Conservation (phyloP, 2,888 invertebrate species). For the Pseudanteris insignis region DNA sequence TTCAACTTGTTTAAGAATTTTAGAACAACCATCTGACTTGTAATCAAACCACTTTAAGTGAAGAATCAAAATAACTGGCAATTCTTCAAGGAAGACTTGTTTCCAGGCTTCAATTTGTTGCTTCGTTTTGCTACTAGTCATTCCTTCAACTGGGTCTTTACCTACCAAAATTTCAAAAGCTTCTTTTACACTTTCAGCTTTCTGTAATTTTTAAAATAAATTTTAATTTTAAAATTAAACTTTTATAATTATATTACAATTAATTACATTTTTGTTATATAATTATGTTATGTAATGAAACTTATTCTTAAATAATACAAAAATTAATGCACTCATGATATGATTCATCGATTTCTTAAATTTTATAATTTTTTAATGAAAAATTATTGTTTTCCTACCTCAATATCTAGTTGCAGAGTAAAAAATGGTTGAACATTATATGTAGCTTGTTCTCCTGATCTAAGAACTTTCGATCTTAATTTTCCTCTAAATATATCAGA, state of each 20-base stretch:
- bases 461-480: conserved; percentile 82
- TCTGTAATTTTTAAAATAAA: conserved; percentile 67
- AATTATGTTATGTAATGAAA: no score
- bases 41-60: conserved; percentile 96
- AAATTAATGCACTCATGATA: no score
- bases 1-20: conserved; percentile 90
- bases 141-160: conserved; percentile 87
- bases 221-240: conserved; percentile 4
- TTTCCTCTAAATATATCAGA: conserved; percentile 94
- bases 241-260: no score
- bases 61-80: conserved; percentile 88
- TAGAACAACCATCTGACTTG: conserved; percentile 86
- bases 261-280: no score
- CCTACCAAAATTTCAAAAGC: conserved; percentile 88
- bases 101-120: conserved; percentile 89
- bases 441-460: conserved; percentile 79
- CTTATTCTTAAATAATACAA: no score
- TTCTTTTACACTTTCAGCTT: conserved; percentile 83
- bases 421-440: conserved; percentile 96
- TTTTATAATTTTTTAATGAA: no score
- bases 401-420: conserved; percentile 92
- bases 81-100: conserved; percentile 86
- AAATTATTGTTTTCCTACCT: no score
- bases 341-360: no score
- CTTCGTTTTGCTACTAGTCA: conserved; percentile 82